These are phyloP conservation scores for Peromyscus maniculatus DNA, from an alignment of 2,113 vertebrate species.

Conservation along the genomic window DNA sequence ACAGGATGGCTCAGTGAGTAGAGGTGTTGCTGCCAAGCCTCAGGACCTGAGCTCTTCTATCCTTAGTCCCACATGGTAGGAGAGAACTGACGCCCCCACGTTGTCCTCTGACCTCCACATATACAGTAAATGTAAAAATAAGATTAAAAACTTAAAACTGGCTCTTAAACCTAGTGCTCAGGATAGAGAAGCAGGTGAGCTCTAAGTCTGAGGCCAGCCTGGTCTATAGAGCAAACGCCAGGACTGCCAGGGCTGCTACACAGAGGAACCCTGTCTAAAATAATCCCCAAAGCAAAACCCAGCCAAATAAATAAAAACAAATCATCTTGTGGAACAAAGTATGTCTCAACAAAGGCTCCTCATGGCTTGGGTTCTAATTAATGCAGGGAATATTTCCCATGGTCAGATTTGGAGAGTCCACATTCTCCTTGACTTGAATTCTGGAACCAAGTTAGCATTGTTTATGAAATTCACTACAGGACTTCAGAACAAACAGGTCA, in stretches of 20 bases:
- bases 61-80: background rate
- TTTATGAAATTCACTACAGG: background rate
- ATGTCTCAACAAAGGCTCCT: constrained; percentile 42
- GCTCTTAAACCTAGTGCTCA: background rate
- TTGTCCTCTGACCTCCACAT: background rate
- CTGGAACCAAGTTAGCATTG: background rate
- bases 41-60: too few species aligned
- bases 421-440: background rate
- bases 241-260: background rate
- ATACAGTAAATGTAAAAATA: background rate
- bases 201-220: background rate
- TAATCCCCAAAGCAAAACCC: background rate
- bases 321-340: constrained; percentile 60
- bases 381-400: constrained; percentile 51
- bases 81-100: background rate
- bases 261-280: background rate
- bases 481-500: background rate
- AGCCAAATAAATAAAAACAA: background rate
- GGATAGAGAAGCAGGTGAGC: background rate
- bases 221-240: background rate
- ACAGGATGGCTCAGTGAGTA: background rate
- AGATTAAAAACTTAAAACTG: background rate
- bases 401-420: background rate
- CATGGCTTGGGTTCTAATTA: background rate
- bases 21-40: background rate